Evolutionary conservation across 2,888 invertebrate genomes (phyloP).

Genomic region (Tanytarsus gracilentus): DNA sequence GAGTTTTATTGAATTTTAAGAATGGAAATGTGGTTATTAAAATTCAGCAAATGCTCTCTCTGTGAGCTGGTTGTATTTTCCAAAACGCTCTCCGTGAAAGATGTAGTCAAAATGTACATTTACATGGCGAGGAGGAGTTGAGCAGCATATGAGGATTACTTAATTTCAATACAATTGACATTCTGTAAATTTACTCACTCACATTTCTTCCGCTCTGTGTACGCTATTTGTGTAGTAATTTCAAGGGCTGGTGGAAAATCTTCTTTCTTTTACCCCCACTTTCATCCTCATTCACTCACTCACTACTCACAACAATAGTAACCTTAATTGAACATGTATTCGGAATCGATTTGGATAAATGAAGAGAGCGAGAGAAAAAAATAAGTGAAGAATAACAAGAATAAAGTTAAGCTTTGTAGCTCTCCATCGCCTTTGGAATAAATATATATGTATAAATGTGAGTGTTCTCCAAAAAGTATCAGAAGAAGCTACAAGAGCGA

Average conservation of each 20-base stretch:
- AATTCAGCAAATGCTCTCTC: conserved; percentile 10
- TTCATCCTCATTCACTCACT: neutral
- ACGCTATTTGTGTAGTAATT: neutral
- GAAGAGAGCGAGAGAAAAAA: too few relatives aligned
- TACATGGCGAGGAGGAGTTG: neutral
- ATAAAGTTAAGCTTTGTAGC: too few relatives aligned
- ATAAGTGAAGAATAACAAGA: too few relatives aligned
- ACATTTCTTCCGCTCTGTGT: neutral
- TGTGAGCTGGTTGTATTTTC: neutral
- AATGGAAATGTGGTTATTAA: conserved; percentile 2
- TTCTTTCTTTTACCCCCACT: neutral
- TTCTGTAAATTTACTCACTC: conserved; percentile 17
- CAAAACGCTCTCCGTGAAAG: neutral
- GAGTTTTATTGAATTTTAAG: neutral
- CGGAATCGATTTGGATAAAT: conserved; percentile 8
- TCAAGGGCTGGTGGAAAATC: neutral
- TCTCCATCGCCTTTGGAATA: too few relatives aligned
- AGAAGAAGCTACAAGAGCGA: conserved; percentile 1
- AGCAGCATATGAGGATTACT: conserved; percentile 19
- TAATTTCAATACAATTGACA: conserved; percentile 28
- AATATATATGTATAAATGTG: neutral
- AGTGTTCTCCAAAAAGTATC: neutral
- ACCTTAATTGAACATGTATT: conserved; percentile 23
- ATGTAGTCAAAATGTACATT: conserved; percentile 1
- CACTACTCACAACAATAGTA: conserved; percentile 13